phyloP scores from a whole-genome alignment of 2,797 vertebrate genomes.

The Falco concolor region DNA sequence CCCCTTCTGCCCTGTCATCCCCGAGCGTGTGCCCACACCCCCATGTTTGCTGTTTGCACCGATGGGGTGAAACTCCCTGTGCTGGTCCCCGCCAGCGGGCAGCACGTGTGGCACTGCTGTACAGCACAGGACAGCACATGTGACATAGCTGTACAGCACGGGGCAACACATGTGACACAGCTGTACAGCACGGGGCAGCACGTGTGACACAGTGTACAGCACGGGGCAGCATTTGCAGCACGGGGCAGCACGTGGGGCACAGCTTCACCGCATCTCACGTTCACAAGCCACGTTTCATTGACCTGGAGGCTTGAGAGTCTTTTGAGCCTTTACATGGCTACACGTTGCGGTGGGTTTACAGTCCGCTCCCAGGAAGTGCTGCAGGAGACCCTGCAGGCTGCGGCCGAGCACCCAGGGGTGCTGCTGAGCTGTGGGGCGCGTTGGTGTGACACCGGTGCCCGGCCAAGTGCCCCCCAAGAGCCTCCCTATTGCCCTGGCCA shows the following conservation, averaged over 20 bases:
- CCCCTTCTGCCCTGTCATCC: not conserved
- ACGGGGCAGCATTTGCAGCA: no score
- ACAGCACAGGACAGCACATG: no score
- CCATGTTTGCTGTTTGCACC: not conserved
- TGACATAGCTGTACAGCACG: no score
- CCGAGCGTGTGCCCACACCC: not conserved
- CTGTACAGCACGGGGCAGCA: no score
- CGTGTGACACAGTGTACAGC: no score
- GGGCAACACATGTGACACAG: no score
- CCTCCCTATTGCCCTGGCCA: not conserved
- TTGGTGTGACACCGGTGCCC: accelerated
- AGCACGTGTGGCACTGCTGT: no score
- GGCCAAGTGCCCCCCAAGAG: no score
- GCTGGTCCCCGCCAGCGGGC: not conserved
- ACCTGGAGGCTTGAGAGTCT: not conserved
- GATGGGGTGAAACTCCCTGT: not conserved
- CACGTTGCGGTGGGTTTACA: accelerated
- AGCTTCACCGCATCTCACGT: accelerated
- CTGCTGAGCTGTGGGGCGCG: not conserved
- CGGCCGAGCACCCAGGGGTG: accelerated
- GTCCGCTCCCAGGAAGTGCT: accelerated
- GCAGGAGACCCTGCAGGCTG: not conserved
- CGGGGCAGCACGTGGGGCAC: not conserved
- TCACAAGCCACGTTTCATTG: accelerated
- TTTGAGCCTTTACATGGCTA: not conserved